Evolutionary conservation across 2,797 vertebrate species (phyloP).

Genomic region (Scolopax rusticola): DNA sequence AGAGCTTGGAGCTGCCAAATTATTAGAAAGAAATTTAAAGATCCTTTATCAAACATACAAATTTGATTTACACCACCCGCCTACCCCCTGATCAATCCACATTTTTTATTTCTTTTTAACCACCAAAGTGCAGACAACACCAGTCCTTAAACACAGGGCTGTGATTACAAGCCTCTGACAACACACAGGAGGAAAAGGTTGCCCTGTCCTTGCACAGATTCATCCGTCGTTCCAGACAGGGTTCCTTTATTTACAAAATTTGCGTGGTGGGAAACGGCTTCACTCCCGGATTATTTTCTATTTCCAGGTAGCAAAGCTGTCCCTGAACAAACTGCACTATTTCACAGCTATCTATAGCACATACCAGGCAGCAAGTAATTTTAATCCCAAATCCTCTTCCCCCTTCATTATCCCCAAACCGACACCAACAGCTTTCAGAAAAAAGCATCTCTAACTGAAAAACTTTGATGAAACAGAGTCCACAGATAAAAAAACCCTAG

Average conservation of each 20-base stretch:
- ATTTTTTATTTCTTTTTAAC: neutral
- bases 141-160: neutral
- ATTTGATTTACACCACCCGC: neutral
- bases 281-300: constrained; percentile 63
- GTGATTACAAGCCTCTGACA: neutral
- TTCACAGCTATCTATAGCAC: constrained; percentile 71
- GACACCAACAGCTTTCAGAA: constrained; percentile 33
- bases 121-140: neutral
- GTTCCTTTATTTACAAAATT: constrained; percentile 22
- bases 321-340: constrained; percentile 18
- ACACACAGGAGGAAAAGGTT: neutral
- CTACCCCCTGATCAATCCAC: neutral
- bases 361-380: constrained; percentile 55
- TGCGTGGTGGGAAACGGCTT: neutral
- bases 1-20: neutral
- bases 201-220: neutral
- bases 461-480: neutral
- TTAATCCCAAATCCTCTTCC: constrained; percentile 74
- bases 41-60: neutral
- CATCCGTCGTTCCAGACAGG: neutral
- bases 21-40: neutral
- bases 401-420: constrained; percentile 46
- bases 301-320: constrained; percentile 74
- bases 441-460: neutral
- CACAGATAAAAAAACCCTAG: neutral